phyloP scores from a whole-genome alignment of 2,797 vertebrate genomes.

The Strix occidentalis region DNA sequence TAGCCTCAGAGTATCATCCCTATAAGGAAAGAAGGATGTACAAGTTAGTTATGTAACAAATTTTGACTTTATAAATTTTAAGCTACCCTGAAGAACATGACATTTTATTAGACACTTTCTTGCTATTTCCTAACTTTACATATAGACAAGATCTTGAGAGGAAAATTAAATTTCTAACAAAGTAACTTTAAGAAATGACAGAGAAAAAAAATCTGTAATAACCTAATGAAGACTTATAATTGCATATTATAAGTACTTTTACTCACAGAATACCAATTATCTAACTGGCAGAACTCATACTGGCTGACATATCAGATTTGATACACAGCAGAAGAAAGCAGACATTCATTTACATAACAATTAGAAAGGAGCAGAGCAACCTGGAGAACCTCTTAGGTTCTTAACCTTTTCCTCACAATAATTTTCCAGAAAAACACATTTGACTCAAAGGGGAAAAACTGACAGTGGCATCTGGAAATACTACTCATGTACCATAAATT shows the following conservation, averaged over 20 bases:
- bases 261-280: slow-evolving; percentile 21
- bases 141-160: not conserved
- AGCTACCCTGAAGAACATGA: not conserved
- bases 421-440: not conserved
- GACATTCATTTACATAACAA: not conserved
- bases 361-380: not conserved
- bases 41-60: not conserved
- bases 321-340: not conserved
- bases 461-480: not conserved
- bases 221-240: slow-evolving; percentile 21
- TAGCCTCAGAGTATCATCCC: not conserved
- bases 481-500: not conserved
- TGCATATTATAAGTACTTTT: not conserved
- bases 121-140: not conserved
- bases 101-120: not conserved
- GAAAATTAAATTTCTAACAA: not conserved
- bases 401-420: not conserved
- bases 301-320: not conserved
- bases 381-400: not conserved
- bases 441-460: not conserved
- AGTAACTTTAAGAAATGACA: not conserved
- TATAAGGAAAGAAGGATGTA: not conserved
- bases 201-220: not conserved
- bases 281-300: not conserved
- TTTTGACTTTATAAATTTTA: not conserved